Base-by-base conservation (phyloP, 2,888 invertebrate genomes). In the Aleiodes testaceus region DNA sequence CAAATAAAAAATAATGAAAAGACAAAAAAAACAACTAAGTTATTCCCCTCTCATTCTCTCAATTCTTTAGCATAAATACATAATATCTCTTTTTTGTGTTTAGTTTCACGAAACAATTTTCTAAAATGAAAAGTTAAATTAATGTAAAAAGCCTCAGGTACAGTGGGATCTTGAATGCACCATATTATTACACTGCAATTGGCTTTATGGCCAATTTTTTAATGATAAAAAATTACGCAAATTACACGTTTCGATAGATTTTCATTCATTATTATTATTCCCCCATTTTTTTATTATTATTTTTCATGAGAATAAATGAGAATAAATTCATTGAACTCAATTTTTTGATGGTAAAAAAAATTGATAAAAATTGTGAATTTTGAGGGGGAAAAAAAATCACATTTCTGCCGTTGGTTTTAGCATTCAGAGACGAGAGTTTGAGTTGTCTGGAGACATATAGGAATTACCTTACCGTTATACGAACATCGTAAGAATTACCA, bases 381-480 rank as follows among this genome's bases (percentile, higher is more conserved):
- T n/a, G n/a, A n/a, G n/a, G n/a, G n/a, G n/a, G 26, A 53, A 63
- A 64, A 66, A 55, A 42, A 42, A 14, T 16, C 55, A 50, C 49
- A 30, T 67, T 71, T 75, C 75, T 72, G 76, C 72, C 59, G 69
- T 71, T 74, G 66, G 69, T 79, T 66, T n/a, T 78, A 75, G 69
- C 75, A 79, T 79, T 78, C 79, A 74, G 73, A 55, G 45, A 64
- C 75, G 67, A 73, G 77, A 74, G 74, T 63, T 47, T 30, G 20
- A 63, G 63, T 64, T 52, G 64, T 72, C 67, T 55, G 52, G 30
- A 44, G 50, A 67, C 72, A 72, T 66, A 68, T 59, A 72, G 59
- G 47, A 53, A 66, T 74, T 55, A 61, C 68, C 44, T 52, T 80
- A 80, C 82, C 82, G 82, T 82, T 82, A 82, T 75, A 78, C 77